Evolutionary conservation across 2,113 vertebrate species (phyloP), one percentile per base, ranked within the genome.

Genomic region (Dicerorhinus sumatrensis): DNA sequence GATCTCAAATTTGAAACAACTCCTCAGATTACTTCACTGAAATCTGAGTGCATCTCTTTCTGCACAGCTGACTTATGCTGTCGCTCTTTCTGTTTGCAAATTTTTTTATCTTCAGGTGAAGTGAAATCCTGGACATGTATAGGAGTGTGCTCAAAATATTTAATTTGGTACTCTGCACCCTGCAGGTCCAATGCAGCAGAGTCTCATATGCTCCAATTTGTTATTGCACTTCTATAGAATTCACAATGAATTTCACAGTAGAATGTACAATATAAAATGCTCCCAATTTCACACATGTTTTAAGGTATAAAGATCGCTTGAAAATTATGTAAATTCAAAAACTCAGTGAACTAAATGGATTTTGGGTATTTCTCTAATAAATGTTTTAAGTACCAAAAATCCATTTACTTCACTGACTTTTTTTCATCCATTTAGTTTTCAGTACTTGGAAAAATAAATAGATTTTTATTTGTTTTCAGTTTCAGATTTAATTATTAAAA

Each of bases 171-270:
- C 36, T 97, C 33, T 86, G 5, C 77, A 70, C 63, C 80, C 85
- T 70, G 79, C 1, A 14, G 95, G 87, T 95, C 65, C 72, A 93
- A 77, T 92, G n/a, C 39, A 94, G 67, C 62, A 25, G 93, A 36
- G 83, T 86, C 54, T 95, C 80, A 54, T 18, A 42, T 95, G 84
- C 25, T 92, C 33, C 75, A 89, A 51, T 89, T 91, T 97, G 85
- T 96, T 77, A 94, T 70, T 97, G 27, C n/a, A 91, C 65, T 83
- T 96, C 69, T 93, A 14, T 62, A 96, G 93, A 97, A 95, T 96
- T 76, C 25, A 2, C 97, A 95, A 91, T 95, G 73, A 12, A 86
- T 46, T 36, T 95, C 93, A 85, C 75, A 94, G 83, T 96, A 51
- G 75, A 97, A 85, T n/a, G 17, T 84, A 27, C 1, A 58, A 46